phyloP scores from a whole-genome alignment of 1,140 invertebrate genomes.

The Psilanteris sp. region DNA sequence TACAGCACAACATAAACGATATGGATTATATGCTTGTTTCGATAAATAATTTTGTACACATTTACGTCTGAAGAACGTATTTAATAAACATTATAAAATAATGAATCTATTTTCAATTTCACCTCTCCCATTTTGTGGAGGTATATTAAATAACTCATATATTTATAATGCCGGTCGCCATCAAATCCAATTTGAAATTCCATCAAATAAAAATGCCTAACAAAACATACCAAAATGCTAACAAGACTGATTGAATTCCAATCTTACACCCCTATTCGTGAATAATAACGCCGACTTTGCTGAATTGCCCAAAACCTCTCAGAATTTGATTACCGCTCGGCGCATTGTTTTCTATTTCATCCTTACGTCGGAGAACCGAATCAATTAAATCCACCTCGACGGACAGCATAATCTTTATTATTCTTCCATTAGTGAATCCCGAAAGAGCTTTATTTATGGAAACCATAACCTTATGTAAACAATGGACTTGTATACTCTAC shows the following conservation, averaged over 20 bases:
- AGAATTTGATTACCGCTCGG: not conserved
- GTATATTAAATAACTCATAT: too few relatives aligned
- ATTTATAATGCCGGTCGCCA: too few relatives aligned
- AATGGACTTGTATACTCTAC: slow-evolving; percentile 8
- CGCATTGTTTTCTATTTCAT: slow-evolving; percentile 1
- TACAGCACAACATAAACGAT: too few relatives aligned
- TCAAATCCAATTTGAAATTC: not conserved
- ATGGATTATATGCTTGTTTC: too few relatives aligned
- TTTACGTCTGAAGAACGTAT: too few relatives aligned
- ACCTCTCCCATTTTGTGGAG: too few relatives aligned
- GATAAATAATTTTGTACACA: too few relatives aligned
- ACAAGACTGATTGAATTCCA: not conserved
- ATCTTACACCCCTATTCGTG: not conserved
- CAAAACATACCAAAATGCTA: too few relatives aligned
- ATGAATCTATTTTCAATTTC: too few relatives aligned
- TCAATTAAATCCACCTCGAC: slow-evolving; percentile 3
- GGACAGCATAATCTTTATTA: slow-evolving; percentile 17
- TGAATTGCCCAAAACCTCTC: not conserved
- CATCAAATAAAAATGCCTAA: not conserved
- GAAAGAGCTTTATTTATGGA: slow-evolving; percentile 31
- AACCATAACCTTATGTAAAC: slow-evolving; percentile 41
- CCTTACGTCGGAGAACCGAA: not conserved
- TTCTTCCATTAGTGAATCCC: slow-evolving; percentile 28
- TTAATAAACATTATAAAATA: too few relatives aligned
- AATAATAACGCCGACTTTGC: not conserved